These are phyloP conservation scores for Chloropsis cyanopogon DNA, from an alignment of 2,113 vertebrate genomes.

Conservation along the genomic window DNA sequence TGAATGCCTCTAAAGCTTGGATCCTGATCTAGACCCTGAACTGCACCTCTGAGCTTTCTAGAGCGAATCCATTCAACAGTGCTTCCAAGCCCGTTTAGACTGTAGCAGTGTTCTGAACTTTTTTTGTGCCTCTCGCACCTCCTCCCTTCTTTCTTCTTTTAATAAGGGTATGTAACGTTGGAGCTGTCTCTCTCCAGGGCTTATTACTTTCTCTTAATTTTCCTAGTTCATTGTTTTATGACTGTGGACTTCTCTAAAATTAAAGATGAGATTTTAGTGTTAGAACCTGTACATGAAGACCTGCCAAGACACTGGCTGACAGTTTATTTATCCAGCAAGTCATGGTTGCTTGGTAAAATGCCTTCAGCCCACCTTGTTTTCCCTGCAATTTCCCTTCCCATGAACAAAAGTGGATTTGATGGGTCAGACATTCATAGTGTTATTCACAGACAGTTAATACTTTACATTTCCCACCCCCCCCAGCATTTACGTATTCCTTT, in stretches of 20 bases:
- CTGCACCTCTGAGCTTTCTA: background rate
- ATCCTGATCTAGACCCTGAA: background rate
- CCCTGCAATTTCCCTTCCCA: background rate
- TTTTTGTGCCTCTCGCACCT: background rate
- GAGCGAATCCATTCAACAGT: background rate
- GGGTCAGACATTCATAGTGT: background rate
- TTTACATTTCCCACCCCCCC: rapidly evolving
- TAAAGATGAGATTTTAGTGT: background rate
- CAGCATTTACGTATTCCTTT: background rate
- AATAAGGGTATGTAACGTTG: background rate
- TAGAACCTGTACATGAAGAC: background rate
- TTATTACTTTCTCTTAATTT: background rate
- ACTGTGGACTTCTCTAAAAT: background rate
- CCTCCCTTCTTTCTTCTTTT: background rate
- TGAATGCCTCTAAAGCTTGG: background rate
- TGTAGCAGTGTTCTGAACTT: background rate
- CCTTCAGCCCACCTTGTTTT: background rate
- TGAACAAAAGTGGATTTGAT: background rate
- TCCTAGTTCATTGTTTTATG: background rate
- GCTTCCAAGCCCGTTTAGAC: background rate
- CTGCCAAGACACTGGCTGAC: background rate
- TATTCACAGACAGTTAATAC: background rate
- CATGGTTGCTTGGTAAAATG: background rate
- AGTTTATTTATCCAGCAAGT: background rate
- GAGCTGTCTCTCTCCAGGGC: background rate